Percentiles rank a stretch among this genome's conserved stretches.
Conservation (phyloP, 1,140 invertebrate genomes). For the Lycorma delicatula region DNA sequence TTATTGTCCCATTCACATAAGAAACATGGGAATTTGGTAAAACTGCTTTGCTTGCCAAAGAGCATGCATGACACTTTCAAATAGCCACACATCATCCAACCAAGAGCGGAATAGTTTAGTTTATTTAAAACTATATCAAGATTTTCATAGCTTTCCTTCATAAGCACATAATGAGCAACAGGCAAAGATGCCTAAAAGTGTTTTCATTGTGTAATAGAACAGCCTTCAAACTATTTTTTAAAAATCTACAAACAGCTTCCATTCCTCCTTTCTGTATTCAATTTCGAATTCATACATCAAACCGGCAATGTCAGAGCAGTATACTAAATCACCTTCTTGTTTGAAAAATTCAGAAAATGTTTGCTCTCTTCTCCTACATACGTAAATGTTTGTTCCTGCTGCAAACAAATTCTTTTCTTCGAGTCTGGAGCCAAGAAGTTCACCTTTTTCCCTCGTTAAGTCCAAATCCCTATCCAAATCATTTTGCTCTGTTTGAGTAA, state of each 20-base stretch:
- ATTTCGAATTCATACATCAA: constrained; percentile 13
- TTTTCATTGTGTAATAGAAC: constrained; percentile 37
- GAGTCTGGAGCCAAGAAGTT: too few species aligned
- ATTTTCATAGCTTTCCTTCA: constrained; percentile 33
- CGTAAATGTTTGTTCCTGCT: too few species aligned
- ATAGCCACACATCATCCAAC: constrained; percentile 31
- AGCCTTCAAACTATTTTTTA: constrained; percentile 35
- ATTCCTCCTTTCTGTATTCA: constrained; percentile 5
- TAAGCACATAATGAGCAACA: constrained; percentile 29
- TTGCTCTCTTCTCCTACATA: too few species aligned
- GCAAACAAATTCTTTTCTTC: too few species aligned
- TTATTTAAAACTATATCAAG: constrained; percentile 30
- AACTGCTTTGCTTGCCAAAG: constrained; percentile 37
- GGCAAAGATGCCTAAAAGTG: constrained; percentile 30
- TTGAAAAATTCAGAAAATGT: too few species aligned
- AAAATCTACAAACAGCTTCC: constrained; percentile 28
- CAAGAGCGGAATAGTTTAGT: constrained; percentile 33
- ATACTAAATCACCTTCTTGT: constrained; percentile 14
- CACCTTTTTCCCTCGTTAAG: too few species aligned
- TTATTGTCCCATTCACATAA: constrained; percentile 41
- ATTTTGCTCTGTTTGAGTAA: too few species aligned
- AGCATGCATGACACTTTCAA: constrained; percentile 26
- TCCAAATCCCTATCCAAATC: too few species aligned
- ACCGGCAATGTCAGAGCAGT: constrained; percentile 20
- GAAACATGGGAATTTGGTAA: constrained; percentile 38